Conservation (phyloP, 2,797 vertebrate species). For the Momotus momota region DNA sequence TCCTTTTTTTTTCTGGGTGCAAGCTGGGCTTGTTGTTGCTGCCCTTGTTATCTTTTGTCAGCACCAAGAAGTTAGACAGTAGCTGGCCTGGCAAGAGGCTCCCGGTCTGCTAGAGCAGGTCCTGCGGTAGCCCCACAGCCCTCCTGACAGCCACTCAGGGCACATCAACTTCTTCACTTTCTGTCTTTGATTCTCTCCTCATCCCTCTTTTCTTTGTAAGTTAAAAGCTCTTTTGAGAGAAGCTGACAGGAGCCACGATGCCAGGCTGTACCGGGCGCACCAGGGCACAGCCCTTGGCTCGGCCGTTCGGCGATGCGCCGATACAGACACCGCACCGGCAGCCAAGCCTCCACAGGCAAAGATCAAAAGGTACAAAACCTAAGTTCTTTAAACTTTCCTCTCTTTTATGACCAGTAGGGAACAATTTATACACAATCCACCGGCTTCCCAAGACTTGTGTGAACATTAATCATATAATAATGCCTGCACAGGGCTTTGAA, state of each 20-base stretch:
- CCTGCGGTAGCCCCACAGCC: background rate
- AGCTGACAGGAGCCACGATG: background rate
- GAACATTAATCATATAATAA: background rate
- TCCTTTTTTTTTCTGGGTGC: background rate
- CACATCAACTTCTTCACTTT: background rate
- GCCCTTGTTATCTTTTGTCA: background rate
- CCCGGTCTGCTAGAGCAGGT: background rate
- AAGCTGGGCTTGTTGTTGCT: background rate
- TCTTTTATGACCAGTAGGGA: background rate
- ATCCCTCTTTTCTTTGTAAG: background rate
- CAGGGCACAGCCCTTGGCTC: background rate
- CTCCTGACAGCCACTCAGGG: background rate
- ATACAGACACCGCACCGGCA: background rate
- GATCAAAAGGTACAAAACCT: background rate
- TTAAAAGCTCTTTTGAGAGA: background rate
- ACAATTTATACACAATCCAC: background rate
- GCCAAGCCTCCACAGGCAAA: background rate
- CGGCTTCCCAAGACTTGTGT: background rate
- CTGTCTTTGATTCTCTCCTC: background rate
- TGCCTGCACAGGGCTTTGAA: background rate
- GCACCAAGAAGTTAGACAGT: background rate
- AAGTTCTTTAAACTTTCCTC: conserved; percentile 4
- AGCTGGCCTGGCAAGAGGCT: background rate
- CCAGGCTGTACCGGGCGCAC: background rate
- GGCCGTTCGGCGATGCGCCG: background rate